Evolutionary conservation across 2,113 vertebrate species (phyloP), one percentile per base, ranked within the genome.

Genomic region (Gobiocypris rarus): DNA sequence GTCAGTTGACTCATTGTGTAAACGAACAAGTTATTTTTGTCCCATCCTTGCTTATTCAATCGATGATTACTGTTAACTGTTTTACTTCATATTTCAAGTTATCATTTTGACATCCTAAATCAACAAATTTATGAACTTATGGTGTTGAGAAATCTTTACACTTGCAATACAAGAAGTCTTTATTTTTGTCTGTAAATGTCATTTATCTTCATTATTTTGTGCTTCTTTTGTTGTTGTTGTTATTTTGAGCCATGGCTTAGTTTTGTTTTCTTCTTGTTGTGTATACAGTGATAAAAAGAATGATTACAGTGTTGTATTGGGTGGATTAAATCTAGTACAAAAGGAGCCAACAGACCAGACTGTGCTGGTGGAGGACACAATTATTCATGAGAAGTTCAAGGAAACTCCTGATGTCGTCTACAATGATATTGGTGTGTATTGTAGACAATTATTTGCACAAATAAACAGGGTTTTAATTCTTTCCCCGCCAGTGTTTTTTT

Each of bases 391-490:
- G 48, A 71, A 90, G 67, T 99, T 96, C 85, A 87, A 7, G 1
- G 93, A 96, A 56, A 90, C 26, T 3, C 0, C 17, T 0, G 0
- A 6, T 0, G 84, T 95, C 43, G 95, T 93, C 15, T 69, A 94
- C 89, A 97, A 97, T 0, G 97, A 99, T 71, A 96, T 99, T 38
- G 97, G 98, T 95, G 92, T 95, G 89, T 82, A 17, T 54, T 45
- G 24, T 15, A 13, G 50, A 50, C 28, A 34, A 24, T 71, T 9
- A 38, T 67, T 10, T 17, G 63, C 63, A 19, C 63, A 2, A 8
- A 54, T 19, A 54, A 34, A 67, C 28, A 65, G 28, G 28, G 31
- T 34, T 9, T 34, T 34, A n/a, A n/a, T 15, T 19, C 50, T 54
- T 54, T 54, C 5, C 2, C 50, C 15, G 0, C 2, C 50, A 50